phyloP scores from a whole-genome alignment of 2,888 invertebrate species.

The Rosalia funebris region DNA sequence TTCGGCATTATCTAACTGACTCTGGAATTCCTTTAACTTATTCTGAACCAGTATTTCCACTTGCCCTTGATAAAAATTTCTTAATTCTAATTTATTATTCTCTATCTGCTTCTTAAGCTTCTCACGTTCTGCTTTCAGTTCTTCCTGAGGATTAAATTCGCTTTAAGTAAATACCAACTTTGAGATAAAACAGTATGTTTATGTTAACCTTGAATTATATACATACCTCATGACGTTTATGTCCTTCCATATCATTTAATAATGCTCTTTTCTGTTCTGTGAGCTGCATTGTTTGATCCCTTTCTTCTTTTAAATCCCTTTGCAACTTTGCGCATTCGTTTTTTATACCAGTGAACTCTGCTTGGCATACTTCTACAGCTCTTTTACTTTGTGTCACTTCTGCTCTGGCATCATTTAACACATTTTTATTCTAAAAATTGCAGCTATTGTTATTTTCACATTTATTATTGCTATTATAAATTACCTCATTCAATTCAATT shows the following conservation, averaged over 20 bases:
- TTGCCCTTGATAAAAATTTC: constrained; percentile 82
- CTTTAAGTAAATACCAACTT: not conserved
- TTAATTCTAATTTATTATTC: constrained; percentile 74
- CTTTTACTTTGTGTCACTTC: constrained; percentile 63
- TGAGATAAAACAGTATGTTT: not conserved
- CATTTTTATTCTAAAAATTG: constrained; percentile 54
- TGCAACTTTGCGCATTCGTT: constrained; percentile 51
- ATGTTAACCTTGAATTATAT: no score
- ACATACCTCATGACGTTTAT: constrained; percentile 58
- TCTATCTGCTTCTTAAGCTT: constrained; percentile 68
- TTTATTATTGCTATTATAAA: no score
- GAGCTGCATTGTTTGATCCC: constrained; percentile 40
- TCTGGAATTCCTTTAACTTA: constrained; percentile 81
- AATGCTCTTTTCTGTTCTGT: constrained; percentile 59
- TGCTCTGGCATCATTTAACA: constrained; percentile 53
- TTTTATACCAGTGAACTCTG: constrained; percentile 58
- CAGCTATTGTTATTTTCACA: not conserved
- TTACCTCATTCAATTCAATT: constrained; percentile 70
- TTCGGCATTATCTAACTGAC: constrained; percentile 78
- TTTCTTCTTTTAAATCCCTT: constrained; percentile 49
- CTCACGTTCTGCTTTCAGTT: constrained; percentile 60
- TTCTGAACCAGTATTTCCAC: constrained; percentile 80
- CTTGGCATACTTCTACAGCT: constrained; percentile 66
- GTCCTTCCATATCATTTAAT: constrained; percentile 54
- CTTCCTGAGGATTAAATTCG: constrained; percentile 61